Conservation (phyloP, 2,888 invertebrate species). For the Eupithecia centaureata region DNA sequence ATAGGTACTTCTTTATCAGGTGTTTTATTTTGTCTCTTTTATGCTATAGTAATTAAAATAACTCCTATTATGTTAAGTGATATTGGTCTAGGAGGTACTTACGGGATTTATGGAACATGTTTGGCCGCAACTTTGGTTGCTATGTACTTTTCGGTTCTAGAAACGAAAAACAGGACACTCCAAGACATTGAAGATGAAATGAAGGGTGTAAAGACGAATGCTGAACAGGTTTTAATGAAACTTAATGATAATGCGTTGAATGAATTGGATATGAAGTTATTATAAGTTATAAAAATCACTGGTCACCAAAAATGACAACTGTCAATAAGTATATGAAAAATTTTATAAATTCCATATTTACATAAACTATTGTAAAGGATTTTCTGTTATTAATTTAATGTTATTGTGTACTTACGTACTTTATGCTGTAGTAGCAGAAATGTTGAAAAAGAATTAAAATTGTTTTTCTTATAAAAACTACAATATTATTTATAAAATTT, state of each 20-base stretch:
- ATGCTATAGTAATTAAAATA: background rate
- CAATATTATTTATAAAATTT: too few species aligned
- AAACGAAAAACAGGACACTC: slow-evolving; percentile 1
- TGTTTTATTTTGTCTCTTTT: background rate
- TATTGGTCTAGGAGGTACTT: slow-evolving; percentile 6
- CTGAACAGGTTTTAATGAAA: slow-evolving; percentile 7
- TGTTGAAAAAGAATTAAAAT: too few species aligned
- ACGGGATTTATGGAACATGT: background rate
- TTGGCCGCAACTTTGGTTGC: background rate
- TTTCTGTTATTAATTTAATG: too few species aligned
- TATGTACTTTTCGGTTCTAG: slow-evolving; percentile 1
- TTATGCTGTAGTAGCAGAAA: too few species aligned
- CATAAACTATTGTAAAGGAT: too few species aligned
- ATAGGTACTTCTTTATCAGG: slow-evolving; percentile 26
- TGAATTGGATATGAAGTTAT: slow-evolving; percentile 4
- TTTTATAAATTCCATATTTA: background rate
- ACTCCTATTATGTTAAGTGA: slow-evolving; percentile 8
- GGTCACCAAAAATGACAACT: background rate
- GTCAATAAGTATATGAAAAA: background rate
- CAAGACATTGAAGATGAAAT: slow-evolving; percentile 19
- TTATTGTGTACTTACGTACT: too few species aligned
- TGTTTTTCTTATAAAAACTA: too few species aligned
- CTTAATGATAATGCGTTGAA: slow-evolving; percentile 4
- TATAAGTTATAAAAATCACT: background rate
- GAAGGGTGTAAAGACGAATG: slow-evolving; percentile 2